Evolutionary conservation across 2,888 invertebrate species (phyloP).

Genomic region (Microchrysa polita): DNA sequence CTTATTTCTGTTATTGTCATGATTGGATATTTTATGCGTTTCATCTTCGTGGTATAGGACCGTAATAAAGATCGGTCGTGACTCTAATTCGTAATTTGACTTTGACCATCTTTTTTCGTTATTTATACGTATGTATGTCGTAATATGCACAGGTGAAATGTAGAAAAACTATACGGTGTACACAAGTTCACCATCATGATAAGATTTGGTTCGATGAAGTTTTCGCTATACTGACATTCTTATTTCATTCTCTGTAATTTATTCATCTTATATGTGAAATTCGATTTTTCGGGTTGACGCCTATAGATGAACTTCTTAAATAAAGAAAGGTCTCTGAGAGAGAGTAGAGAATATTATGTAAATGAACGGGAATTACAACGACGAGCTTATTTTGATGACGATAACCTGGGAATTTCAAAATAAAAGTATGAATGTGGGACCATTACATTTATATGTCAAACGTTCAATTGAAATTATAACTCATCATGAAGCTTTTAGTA

Average conservation of each 20-base stretch:
- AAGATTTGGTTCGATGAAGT: constrained; percentile 21
- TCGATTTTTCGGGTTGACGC: no score
- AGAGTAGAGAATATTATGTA: no score
- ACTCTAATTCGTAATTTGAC: constrained; percentile 49
- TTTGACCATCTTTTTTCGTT: constrained; percentile 44
- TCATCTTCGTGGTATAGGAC: constrained; percentile 48
- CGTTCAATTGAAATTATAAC: no score
- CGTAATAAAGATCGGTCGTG: constrained; percentile 50
- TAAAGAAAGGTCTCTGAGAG: no score
- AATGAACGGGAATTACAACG: no score
- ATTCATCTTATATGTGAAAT: constrained; percentile 2
- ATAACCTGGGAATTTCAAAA: no score
- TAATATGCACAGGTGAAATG: constrained; percentile 1
- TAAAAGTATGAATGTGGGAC: no score
- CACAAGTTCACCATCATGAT: constrained; percentile 5
- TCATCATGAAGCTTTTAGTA: no score
- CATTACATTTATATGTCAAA: no score
- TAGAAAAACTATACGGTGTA: neutral
- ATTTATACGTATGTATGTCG: constrained; percentile 13
- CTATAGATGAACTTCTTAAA: no score
- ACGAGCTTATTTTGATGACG: no score
- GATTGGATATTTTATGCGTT: constrained; percentile 51
- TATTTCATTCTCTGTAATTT: constrained; percentile 15
- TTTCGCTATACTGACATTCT: constrained; percentile 10
- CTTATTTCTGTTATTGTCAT: constrained; percentile 49